These are phyloP conservation scores for Gopherus flavomarginatus DNA, from an alignment of 2,113 vertebrate genomes.

Conservation along the genomic window DNA sequence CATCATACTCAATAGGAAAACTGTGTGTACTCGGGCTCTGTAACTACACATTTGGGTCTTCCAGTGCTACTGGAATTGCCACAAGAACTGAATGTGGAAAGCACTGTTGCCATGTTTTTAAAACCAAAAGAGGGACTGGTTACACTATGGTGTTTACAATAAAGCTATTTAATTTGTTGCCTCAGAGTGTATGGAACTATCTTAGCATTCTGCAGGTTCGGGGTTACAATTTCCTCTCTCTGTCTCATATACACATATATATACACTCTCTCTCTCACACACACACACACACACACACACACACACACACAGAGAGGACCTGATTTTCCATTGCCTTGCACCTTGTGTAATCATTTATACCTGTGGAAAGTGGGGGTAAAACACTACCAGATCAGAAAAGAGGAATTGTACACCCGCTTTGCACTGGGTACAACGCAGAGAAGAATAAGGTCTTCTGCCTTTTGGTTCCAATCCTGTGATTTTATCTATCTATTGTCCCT, in stretches of 20 bases:
- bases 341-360: background rate
- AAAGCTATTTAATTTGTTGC: background rate
- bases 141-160: no score
- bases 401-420: background rate
- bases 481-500: background rate
- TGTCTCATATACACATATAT: no score
- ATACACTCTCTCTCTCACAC: no score
- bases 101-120: background rate
- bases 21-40: no score
- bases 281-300: no score
- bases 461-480: background rate
- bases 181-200: no score
- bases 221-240: background rate
- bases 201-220: background rate
- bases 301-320: no score
- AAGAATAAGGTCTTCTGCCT: background rate
- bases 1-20: no score
- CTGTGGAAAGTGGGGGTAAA: background rate
- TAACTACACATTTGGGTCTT: background rate
- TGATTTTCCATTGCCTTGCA: background rate
- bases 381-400: background rate
- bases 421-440: background rate
- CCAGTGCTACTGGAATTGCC: no score
- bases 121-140: background rate
- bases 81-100: background rate